These are phyloP conservation scores for Macrosiphum euphorbiae DNA, from an alignment of 2,888 invertebrate genomes.

Conservation along the genomic window DNA sequence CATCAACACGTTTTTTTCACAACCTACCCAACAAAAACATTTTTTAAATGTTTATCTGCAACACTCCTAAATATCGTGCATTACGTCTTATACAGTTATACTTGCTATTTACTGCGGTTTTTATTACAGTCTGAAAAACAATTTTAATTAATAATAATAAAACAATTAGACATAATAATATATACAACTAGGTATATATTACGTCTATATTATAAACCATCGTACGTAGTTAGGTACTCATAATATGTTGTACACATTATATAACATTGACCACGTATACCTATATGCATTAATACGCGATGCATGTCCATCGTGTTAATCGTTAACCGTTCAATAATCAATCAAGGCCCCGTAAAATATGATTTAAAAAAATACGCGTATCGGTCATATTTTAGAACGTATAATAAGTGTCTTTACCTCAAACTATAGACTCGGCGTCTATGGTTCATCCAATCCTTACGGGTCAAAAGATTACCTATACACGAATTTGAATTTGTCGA, in stretches of 20 bases:
- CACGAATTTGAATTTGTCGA: neutral
- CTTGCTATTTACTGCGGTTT: neutral
- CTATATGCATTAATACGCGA: neutral
- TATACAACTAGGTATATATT: neutral
- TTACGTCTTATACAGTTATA: neutral
- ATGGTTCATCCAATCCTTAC: neutral
- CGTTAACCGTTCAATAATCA: neutral
- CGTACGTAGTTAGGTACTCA: neutral
- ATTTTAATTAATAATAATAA: neutral
- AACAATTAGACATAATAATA: slow-evolving; percentile 21
- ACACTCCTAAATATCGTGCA: neutral
- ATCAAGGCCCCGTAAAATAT: neutral
- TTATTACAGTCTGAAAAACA: neutral
- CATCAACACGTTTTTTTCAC: neutral
- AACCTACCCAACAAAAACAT: neutral
- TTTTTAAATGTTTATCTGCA: neutral
- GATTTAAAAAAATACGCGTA: neutral
- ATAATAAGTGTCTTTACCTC: neutral
- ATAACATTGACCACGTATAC: neutral
- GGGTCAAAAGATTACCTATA: neutral
- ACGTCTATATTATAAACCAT: neutral
- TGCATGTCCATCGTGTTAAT: neutral
- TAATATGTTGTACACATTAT: neutral
- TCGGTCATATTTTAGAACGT: neutral
- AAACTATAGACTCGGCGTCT: neutral